Base-by-base conservation (phyloP, 30 jellyfish, hydroid and myxozoan genomes). In the Hydractinia echinata region DNA sequence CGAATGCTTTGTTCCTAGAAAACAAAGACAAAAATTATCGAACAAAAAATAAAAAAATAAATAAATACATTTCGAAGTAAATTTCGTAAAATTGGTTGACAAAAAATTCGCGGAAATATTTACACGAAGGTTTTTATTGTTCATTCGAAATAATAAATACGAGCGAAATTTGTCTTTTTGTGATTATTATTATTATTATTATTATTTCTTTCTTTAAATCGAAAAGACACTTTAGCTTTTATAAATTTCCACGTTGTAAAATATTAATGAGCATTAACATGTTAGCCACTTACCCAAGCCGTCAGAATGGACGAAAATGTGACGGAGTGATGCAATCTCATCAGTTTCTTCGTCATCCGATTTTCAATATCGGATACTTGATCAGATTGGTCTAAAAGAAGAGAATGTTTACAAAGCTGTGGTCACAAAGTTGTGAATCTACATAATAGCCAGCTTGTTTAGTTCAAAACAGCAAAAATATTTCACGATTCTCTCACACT, bases 1-100 rank as follows among this genome's bases (percentile, higher is more conserved):
- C 16, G 16, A n/a, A 64, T 51, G 39, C 74, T 64, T 64, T 64
- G 74, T 64, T 64, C 74, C 74, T 64, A 64, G 74, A 13, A 64
- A 64, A 64, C 19, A 13, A 64, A n/a, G 4, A n/a, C 9, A 30
- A 30, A n/a, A 9, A 7, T 64, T 7, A 13, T 64, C 8, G 39
- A 64, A 64, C 10, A 51, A 64, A 51, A 64, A 13, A 58, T 58
- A 58, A 11, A n/a, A 56, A 56, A 9, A 11, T 13, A 58, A 58
- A 11, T 13, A 13, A 58, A 58, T 11, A 11, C 18, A 13, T 58
- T 16, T 11, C 69, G 69, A 11, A 58, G 19, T 16, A 58, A 58
- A 58, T 11, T 58, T 58, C 3, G 18, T 58, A 58, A 11, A 58
- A 58, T 11, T 11, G 15, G 18, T 16, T 58, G 19, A 58, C 19